Conservation (phyloP, 2,888 invertebrate species). For the Drosophila buzzatii region DNA sequence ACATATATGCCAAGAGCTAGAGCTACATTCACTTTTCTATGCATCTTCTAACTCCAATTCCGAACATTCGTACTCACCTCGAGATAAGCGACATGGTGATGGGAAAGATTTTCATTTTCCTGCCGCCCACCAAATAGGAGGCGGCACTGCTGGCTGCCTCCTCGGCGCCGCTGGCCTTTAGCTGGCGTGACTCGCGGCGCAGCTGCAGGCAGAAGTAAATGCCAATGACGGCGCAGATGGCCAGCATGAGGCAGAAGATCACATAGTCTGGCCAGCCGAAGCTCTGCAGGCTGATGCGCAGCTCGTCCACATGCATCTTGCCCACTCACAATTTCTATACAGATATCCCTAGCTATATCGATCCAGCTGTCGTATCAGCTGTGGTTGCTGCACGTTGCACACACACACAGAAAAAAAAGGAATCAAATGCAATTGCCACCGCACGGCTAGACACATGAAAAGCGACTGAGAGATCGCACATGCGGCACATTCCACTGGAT, state of each 20-base stretch:
- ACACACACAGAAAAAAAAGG: constrained; percentile 1
- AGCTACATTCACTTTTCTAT: neutral
- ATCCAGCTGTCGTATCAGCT: constrained; percentile 1
- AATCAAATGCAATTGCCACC: constrained; percentile 28
- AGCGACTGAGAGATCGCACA: constrained; percentile 53
- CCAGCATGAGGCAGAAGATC: constrained; percentile 91
- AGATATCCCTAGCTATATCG: neutral
- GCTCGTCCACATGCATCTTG: constrained; percentile 83
- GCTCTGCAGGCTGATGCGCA: constrained; percentile 86
- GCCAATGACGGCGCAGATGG: constrained; percentile 91
- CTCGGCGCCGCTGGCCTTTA: constrained; percentile 72
- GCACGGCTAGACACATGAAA: constrained; percentile 66
- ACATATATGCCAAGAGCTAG: too few species aligned
- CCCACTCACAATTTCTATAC: constrained; percentile 1
- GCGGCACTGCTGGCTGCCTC: constrained; percentile 85
- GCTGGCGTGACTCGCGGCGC: constrained; percentile 84
- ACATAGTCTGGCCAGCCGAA: constrained; percentile 92
- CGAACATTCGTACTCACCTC: constrained; percentile 85
- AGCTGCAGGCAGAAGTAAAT: constrained; percentile 93
- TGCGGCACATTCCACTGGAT: constrained; percentile 27
- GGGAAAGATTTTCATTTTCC: constrained; percentile 89
- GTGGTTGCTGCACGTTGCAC: neutral
- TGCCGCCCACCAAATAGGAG: constrained; percentile 88
- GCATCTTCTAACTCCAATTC: neutral
- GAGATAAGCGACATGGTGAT: constrained; percentile 90